Evolutionary conservation across 2,888 invertebrate genomes (phyloP).

Genomic region (Corbicula japonica): DNA sequence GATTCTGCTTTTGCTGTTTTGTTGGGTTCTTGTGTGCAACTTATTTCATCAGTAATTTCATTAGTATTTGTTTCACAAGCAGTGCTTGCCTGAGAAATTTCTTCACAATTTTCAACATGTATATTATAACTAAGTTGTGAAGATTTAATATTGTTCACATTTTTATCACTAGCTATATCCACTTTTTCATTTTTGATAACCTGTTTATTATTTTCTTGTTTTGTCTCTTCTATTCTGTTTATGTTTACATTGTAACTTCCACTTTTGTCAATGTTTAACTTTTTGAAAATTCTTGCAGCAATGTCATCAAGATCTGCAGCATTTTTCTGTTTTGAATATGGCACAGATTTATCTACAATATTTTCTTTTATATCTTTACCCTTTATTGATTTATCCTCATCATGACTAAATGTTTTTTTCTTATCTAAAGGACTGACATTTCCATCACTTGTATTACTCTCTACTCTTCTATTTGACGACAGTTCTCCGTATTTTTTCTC

Average conservation of each 20-base stretch:
- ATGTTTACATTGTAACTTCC: constrained; percentile 19
- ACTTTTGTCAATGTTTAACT: no score
- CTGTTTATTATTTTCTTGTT: constrained; percentile 7
- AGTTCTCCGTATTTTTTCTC: constrained; percentile 38
- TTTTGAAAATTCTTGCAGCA: no score
- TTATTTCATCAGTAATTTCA: neutral
- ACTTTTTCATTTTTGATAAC: neutral
- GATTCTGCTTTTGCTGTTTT: neutral
- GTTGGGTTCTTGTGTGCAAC: neutral
- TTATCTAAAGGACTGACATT: no score
- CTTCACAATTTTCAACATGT: no score
- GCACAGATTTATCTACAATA: no score
- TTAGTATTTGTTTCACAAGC: neutral
- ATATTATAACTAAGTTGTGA: neutral
- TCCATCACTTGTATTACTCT: no score
- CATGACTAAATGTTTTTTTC: no score
- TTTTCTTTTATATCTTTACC: no score
- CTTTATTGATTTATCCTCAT: no score
- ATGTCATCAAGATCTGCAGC: no score
- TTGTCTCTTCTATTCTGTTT: neutral
- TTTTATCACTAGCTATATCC: neutral
- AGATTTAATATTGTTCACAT: neutral
- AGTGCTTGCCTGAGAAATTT: neutral
- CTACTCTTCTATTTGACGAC: no score
- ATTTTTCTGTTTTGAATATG: no score